These are phyloP conservation scores for Anaspis maculata DNA, from an alignment of 2,888 invertebrate species.

Conservation along the genomic window DNA sequence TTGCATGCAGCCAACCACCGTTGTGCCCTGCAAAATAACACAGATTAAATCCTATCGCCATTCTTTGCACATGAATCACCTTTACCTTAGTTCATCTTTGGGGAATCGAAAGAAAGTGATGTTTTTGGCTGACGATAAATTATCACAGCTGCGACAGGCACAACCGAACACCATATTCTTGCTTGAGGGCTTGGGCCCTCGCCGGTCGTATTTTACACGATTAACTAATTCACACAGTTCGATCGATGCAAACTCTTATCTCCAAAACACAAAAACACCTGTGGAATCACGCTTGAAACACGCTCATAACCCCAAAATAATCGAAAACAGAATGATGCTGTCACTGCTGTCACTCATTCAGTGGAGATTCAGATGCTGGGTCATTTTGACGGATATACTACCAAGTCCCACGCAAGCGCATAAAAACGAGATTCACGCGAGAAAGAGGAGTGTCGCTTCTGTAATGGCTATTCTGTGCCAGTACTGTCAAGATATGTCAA, in stretches of 20 bases:
- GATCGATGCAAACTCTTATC: too few relatives aligned
- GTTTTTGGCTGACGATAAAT: not conserved
- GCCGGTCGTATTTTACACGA: not conserved
- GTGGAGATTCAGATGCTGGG: not conserved
- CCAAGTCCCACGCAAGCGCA: not conserved
- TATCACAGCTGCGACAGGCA: not conserved
- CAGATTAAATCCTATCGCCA: not conserved
- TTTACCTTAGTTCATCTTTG: constrained; percentile 1
- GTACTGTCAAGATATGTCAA: too few relatives aligned
- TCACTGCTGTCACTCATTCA: not conserved
- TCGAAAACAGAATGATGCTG: not conserved
- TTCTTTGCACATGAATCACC: not conserved
- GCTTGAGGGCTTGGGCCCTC: not conserved
- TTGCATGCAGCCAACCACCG: not conserved
- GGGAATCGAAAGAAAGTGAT: not conserved
- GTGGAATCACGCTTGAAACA: not conserved
- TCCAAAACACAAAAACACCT: not conserved
- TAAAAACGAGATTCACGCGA: not conserved
- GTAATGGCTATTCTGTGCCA: not conserved
- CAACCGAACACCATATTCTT: not conserved
- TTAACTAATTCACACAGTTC: not conserved
- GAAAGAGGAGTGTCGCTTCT: not conserved
- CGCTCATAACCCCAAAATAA: not conserved
- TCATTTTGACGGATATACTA: not conserved
- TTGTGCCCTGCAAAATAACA: not conserved